Percentiles rank a stretch among this genome's conserved stretches.
Evolutionary conservation across 1,140 invertebrate species (phyloP).

Genomic region (Diorhabda carinulata): DNA sequence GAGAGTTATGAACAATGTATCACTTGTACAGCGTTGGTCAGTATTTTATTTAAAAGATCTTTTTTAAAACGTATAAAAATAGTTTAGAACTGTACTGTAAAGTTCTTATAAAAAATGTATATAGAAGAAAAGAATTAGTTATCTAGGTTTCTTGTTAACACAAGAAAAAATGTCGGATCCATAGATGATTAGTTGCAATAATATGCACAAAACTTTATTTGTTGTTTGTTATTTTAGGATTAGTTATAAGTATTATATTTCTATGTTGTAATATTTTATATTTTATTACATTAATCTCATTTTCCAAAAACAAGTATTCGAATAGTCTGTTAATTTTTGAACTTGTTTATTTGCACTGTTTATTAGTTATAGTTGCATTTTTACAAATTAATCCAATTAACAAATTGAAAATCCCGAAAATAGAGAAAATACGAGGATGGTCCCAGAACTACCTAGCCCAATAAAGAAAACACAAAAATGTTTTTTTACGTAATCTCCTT

Average conservation of each 20-base stretch:
- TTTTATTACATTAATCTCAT: slow-evolving; percentile 27
- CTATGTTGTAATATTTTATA: slow-evolving; percentile 37
- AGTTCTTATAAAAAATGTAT: slow-evolving; percentile 11
- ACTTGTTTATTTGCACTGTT: neutral
- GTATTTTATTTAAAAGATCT: slow-evolving; percentile 32
- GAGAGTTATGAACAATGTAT: neutral
- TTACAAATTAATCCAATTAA: neutral
- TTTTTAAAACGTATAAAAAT: slow-evolving; percentile 6
- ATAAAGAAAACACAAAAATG: too few relatives aligned
- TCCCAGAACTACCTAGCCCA: too few relatives aligned
- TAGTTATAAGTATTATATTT: slow-evolving; percentile 33
- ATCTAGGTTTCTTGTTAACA: slow-evolving; percentile 27
- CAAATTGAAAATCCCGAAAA: neutral
- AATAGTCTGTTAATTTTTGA: neutral
- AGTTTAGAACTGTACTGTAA: slow-evolving; percentile 13
- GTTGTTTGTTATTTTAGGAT: slow-evolving; percentile 34
- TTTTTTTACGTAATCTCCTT: too few relatives aligned
- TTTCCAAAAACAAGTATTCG: neutral
- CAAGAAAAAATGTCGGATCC: slow-evolving; percentile 13
- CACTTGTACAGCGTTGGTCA: slow-evolving; percentile 32
- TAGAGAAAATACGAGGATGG: too few relatives aligned
- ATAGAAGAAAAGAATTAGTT: slow-evolving; percentile 24
- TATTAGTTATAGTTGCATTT: neutral
- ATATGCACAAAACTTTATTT: slow-evolving; percentile 34
- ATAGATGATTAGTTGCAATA: slow-evolving; percentile 32